Conservation (phyloP, 1,140 invertebrate species). For the Laupala kohalensis region DNA sequence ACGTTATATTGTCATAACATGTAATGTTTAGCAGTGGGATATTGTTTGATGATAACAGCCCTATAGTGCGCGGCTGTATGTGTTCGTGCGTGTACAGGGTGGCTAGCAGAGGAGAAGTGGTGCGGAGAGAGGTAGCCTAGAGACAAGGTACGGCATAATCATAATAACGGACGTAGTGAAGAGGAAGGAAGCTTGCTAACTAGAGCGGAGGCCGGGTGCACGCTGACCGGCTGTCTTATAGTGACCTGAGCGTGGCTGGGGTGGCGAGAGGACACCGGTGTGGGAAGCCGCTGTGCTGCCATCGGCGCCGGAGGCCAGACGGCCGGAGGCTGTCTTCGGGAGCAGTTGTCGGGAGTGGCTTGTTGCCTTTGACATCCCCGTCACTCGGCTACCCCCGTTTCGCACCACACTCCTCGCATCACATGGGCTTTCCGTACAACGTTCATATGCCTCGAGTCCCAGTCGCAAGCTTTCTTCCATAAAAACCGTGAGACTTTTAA, state of each 20-base stretch:
- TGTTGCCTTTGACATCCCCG: background rate
- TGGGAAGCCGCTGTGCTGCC: too few relatives aligned
- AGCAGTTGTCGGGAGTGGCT: background rate
- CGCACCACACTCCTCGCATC: background rate
- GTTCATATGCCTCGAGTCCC: background rate
- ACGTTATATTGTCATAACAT: background rate
- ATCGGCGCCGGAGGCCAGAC: too few relatives aligned
- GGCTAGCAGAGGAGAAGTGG: background rate
- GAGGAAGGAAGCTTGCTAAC: background rate
- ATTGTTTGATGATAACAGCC: background rate
- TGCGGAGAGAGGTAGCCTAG: background rate
- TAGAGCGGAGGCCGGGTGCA: background rate
- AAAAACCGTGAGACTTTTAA: background rate
- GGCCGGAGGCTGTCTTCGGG: background rate
- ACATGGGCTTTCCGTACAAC: background rate
- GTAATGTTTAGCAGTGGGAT: conserved; percentile 3
- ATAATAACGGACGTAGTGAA: background rate
- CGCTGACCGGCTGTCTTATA: background rate
- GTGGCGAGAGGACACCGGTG: background rate
- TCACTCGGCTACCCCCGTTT: background rate
- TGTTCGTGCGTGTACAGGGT: background rate
- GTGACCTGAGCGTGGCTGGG: too few relatives aligned
- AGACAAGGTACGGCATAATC: background rate
- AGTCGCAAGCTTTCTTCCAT: background rate
- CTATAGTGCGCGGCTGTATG: background rate